Conservation (phyloP, 2,797 vertebrate genomes). For the Ceyx erithaca region DNA sequence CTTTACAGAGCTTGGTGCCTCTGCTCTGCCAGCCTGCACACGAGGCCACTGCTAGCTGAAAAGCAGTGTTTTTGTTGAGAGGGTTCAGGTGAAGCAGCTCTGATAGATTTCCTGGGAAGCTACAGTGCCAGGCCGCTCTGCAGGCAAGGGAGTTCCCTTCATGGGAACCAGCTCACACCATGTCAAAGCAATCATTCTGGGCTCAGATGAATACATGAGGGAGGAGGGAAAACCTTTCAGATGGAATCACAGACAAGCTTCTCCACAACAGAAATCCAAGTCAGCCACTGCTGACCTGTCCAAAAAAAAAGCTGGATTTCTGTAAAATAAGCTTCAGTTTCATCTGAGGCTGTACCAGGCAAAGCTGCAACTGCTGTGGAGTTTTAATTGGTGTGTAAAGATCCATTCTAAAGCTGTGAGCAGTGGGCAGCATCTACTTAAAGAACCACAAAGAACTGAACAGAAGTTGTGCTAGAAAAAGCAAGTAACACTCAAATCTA, state of each 20-base stretch:
- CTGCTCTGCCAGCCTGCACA: neutral
- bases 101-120: neutral
- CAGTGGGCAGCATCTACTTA: neutral
- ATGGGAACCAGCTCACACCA: neutral
- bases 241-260: neutral
- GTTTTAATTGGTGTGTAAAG: neutral
- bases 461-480: neutral
- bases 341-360: neutral
- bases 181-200: neutral
- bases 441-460: neutral
- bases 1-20: neutral
- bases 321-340: neutral
- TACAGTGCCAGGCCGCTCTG: neutral
- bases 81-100: neutral
- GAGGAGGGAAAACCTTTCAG: neutral
- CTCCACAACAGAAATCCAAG: neutral
- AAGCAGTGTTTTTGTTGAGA: accelerated
- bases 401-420: neutral
- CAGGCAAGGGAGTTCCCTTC: neutral
- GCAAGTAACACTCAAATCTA: neutral
- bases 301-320: neutral
- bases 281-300: neutral
- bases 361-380: neutral
- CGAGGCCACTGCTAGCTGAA: neutral
- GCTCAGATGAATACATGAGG: neutral